A percentile compares a stretch with the other conserved stretches of the same genome.
These are phyloP conservation scores for Tetramorium simillimum DNA, from an alignment of 1,140 invertebrate genomes.

Conservation along the genomic window DNA sequence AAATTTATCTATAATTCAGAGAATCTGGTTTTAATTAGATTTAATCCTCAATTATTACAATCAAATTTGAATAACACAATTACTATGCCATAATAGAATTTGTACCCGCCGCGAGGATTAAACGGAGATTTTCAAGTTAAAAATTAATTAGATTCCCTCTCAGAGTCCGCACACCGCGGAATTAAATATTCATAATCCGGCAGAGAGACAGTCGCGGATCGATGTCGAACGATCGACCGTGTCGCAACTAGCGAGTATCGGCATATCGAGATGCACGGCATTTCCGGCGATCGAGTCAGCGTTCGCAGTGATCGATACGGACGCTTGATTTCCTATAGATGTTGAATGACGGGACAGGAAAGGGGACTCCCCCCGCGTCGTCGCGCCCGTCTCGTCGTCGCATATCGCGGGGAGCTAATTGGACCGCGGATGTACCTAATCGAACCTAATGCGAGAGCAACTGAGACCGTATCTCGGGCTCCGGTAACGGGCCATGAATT, in stretches of 20 bases:
- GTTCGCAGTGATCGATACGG: slow-evolving; percentile 14
- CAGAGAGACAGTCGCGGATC: neutral
- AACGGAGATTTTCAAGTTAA: neutral
- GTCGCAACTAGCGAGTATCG: neutral
- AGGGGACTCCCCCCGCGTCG: neutral
- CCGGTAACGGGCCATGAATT: slow-evolving; percentile 66
- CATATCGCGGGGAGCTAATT: slow-evolving; percentile 61
- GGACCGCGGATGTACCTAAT: slow-evolving; percentile 67
- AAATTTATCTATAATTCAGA: neutral
- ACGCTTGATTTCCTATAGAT: slow-evolving; percentile 31
- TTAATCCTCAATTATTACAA: slow-evolving; percentile 8
- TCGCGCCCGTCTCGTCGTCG: slow-evolving; percentile 28
- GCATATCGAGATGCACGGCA: neutral
- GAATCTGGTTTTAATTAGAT: slow-evolving; percentile 8
- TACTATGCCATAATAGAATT: neutral
- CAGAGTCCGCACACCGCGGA: neutral
- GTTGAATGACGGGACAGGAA: neutral
- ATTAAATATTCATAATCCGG: slow-evolving; percentile 34
- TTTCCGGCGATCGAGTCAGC: neutral
- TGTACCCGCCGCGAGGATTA: neutral
- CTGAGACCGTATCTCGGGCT: slow-evolving; percentile 54
- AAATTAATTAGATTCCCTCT: slow-evolving; percentile 24
- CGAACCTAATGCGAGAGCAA: slow-evolving; percentile 63
- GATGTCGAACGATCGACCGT: neutral
- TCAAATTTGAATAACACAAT: slow-evolving; percentile 33